Conservation (phyloP, 2,888 invertebrate genomes). For the Agapostemon virescens region DNA sequence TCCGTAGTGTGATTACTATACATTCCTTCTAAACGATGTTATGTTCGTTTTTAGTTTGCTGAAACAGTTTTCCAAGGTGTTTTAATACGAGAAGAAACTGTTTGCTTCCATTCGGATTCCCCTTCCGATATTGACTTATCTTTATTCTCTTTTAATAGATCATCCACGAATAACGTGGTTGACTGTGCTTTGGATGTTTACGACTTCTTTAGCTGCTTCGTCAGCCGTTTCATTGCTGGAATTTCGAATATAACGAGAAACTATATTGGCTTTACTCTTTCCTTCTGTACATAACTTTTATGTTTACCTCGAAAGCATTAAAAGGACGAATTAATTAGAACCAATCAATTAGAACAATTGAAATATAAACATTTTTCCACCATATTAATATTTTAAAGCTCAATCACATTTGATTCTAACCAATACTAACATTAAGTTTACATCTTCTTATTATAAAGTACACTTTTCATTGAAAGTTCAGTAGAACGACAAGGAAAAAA, state of each 20-base stretch:
- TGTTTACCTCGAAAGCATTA: neutral
- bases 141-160: neutral
- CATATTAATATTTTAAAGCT: too few species aligned
- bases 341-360: too few species aligned
- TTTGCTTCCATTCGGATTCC: neutral
- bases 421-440: too few species aligned
- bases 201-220: neutral
- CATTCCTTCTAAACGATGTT: too few species aligned
- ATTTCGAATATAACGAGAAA: neutral
- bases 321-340: too few species aligned
- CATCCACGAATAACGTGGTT: neutral
- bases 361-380: too few species aligned
- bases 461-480: too few species aligned
- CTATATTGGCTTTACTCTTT: neutral
- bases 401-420: too few species aligned
- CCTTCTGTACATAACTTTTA: neutral
- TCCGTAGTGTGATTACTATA: too few species aligned
- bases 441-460: too few species aligned
- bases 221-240: neutral
- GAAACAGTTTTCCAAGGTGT: neutral
- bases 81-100: neutral
- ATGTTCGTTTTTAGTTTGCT: neutral
- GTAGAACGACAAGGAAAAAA: too few species aligned
- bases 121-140: neutral
- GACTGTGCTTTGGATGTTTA: neutral